Conservation (phyloP, 2,888 invertebrate genomes). For the Bugulina stolonifera region DNA sequence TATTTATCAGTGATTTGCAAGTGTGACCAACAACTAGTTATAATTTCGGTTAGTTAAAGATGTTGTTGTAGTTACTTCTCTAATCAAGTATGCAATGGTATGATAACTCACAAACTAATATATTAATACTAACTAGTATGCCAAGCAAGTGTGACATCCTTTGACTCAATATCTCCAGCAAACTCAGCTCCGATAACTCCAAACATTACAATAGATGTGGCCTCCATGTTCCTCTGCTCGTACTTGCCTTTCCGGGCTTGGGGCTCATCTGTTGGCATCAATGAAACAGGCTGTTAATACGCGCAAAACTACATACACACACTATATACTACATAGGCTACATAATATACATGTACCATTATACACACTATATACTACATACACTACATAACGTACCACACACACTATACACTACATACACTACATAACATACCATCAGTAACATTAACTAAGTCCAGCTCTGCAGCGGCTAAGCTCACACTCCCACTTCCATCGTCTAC, state of each 20-base stretch:
- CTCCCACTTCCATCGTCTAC: constrained; percentile 12
- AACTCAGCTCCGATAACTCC: constrained; percentile 98
- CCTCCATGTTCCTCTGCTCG: constrained; percentile 74
- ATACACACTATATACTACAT: too few relatives aligned
- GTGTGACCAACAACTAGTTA: too few relatives aligned
- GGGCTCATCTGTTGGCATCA: not conserved
- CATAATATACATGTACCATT: too few relatives aligned
- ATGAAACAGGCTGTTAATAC: too few relatives aligned
- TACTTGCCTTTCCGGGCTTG: not conserved
- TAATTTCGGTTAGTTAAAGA: too few relatives aligned
- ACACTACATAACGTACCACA: too few relatives aligned
- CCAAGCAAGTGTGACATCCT: constrained; percentile 67
- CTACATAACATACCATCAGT: not conserved
- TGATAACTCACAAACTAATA: not conserved
- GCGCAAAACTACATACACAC: too few relatives aligned
- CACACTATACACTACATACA: too few relatives aligned
- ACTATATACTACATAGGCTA: too few relatives aligned
- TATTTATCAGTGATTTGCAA: too few relatives aligned
- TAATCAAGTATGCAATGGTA: too few relatives aligned
- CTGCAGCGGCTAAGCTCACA: not conserved
- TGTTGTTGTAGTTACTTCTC: too few relatives aligned
- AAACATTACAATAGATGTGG: constrained; percentile 89
- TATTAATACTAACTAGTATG: constrained; percentile 65
- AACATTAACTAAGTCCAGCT: not conserved
- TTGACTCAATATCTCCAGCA: constrained; percentile 79